phyloP scores from a whole-genome alignment of 2,888 invertebrate genomes.

The Metopia argyrocephala region DNA sequence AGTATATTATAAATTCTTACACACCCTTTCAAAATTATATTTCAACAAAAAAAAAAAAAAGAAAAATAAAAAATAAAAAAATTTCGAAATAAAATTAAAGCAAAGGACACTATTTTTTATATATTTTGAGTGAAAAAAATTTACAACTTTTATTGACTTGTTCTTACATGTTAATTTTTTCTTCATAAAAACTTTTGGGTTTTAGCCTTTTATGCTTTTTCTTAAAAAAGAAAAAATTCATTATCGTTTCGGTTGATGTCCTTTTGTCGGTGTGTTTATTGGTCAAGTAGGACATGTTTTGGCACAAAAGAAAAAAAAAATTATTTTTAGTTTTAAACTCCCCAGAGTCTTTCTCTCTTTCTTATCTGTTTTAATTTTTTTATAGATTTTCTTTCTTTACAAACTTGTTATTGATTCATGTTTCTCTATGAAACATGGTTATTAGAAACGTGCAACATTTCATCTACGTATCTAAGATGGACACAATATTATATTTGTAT shows the following conservation, averaged over 20 bases:
- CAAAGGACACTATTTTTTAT: conserved; percentile 30
- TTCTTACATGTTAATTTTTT: conserved; percentile 60
- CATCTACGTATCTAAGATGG: neutral
- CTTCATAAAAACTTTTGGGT: neutral
- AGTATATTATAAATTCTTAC: conserved; percentile 59
- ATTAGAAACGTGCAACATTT: conserved; percentile 39
- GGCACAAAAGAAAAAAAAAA: conserved; percentile 31
- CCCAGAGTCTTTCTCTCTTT: conserved; percentile 46
- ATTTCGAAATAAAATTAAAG: neutral
- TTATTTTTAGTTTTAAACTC: conserved; percentile 41
- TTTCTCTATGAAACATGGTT: conserved; percentile 50
- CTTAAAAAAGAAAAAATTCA: neutral
- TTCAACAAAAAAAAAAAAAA: neutral
- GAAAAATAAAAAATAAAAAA: no score
- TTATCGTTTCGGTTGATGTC: neutral
- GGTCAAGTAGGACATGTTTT: conserved; percentile 58
- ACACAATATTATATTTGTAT: conserved; percentile 10
- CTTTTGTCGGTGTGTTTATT: conserved; percentile 55
- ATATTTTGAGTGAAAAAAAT: conserved; percentile 6
- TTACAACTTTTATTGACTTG: conserved; percentile 64
- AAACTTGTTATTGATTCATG: conserved; percentile 64
- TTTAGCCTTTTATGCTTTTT: neutral
- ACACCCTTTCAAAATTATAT: conserved; percentile 34
- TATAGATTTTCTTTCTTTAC: conserved; percentile 30
- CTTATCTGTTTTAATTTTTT: conserved; percentile 23